phyloP scores from a whole-genome alignment of 1,140 invertebrate species.

The Teleogryllus occipitalis region DNA sequence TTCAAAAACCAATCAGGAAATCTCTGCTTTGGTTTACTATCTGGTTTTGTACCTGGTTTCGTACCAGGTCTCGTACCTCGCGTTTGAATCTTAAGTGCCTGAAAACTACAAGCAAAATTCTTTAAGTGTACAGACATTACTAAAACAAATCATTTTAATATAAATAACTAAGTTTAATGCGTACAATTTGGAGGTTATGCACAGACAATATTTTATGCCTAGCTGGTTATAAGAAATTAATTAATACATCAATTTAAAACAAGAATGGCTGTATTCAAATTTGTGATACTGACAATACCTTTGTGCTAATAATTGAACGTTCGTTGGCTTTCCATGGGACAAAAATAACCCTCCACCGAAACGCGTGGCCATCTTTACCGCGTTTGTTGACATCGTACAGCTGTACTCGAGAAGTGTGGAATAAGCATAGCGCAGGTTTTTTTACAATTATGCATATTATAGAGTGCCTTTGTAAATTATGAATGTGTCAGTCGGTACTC shows the following conservation, averaged over 20 bases:
- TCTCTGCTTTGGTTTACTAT: slow-evolving; percentile 37
- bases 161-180: too few relatives aligned
- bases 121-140: too few relatives aligned
- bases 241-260: too few relatives aligned
- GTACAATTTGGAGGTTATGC: too few relatives aligned
- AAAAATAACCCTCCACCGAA: background rate
- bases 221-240: too few relatives aligned
- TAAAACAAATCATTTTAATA: too few relatives aligned
- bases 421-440: background rate
- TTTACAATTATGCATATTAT: background rate
- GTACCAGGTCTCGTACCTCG: background rate
- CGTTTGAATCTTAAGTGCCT: background rate
- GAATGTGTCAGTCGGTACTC: slow-evolving; percentile 12
- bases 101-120: background rate
- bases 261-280: too few relatives aligned
- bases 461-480: background rate
- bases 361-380: background rate
- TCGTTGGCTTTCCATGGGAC: too few relatives aligned
- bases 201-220: too few relatives aligned
- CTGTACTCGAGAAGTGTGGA: background rate
- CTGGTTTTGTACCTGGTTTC: background rate
- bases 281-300: too few relatives aligned
- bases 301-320: too few relatives aligned
- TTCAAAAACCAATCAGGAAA: slow-evolving; percentile 49
- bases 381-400: background rate